Conservation (phyloP, 30 jellyfish, hydroid and myxozoan genomes). For the Clytia hemisphaerica region DNA sequence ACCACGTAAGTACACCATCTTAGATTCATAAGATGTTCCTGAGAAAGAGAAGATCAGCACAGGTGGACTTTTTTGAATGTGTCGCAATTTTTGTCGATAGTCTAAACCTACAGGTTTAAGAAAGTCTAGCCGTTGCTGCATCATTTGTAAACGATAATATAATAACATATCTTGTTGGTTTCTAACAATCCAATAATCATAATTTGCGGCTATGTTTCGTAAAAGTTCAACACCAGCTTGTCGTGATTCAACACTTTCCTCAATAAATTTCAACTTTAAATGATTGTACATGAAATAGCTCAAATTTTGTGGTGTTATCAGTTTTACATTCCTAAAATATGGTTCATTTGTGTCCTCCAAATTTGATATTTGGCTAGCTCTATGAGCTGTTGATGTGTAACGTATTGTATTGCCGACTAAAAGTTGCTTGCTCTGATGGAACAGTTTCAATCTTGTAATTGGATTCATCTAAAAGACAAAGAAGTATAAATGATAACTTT, state of each 20-base stretch:
- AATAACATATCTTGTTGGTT: conserved; percentile 7
- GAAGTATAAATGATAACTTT: too few relatives aligned
- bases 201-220: conserved; percentile 27
- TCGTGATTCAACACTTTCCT: neutral
- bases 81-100: conserved; percentile 20
- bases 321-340: conserved; percentile 14
- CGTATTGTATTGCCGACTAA: too few relatives aligned
- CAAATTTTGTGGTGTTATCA: conserved; percentile 11
- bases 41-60: conserved; percentile 14
- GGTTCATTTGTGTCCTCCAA: neutral
- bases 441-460: too few relatives aligned
- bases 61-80: conserved; percentile 43
- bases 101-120: conserved; percentile 39
- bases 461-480: too few relatives aligned
- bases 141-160: conserved; percentile 22
- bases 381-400: too few relatives aligned
- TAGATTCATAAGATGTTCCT: conserved; percentile 9
- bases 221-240: conserved; percentile 19
- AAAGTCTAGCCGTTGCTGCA: conserved; percentile 24
- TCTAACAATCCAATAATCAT: conserved; percentile 28
- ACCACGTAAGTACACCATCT: conserved; percentile 31
- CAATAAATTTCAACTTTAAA: conserved; percentile 27
- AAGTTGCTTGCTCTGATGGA: too few relatives aligned
- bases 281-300: neutral
- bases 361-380: too few relatives aligned